Base-by-base conservation (phyloP, 2,797 vertebrate genomes). In the Lutjanus campechanus region DNA sequence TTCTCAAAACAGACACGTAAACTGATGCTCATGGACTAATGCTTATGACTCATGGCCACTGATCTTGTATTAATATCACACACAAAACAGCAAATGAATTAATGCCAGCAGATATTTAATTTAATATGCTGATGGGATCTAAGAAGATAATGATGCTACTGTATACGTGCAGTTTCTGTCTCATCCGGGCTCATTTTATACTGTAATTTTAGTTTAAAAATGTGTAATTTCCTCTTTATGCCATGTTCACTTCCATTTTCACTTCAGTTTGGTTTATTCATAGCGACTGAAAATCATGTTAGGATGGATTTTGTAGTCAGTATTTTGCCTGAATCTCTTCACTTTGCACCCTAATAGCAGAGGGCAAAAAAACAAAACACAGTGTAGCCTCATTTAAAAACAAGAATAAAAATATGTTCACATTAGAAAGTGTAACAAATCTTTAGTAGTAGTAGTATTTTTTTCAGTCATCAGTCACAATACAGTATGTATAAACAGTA, bases 111-210 rank as follows among this genome's bases (percentile, higher is more conserved):
- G 67, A 66, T 60, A 76, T 82, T 68, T 69, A 11, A 58, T 71
- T 60, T 56, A 36, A 61, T 72, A 51, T 50, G 50, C 66, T 54
- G 58, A 63, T 71, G 54, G 11, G 43, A 72, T 67, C 43, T 68
- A 77, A 77, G 81, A 77, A 43, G 74, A 77, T 86, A 83, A 60
- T 46, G n/a, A 11, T 3, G 15, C n/a, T 58, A 25, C 12, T 58
- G 22, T 51, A 51, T 73, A n/a, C 54, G 22, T 62, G n/a, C 36
- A 5, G 13, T 56, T 29, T 60, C 8, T 19, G 36, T 36, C 49
- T 46, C 49, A 54, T 62, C 10, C 36, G 17, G 19, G 54, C 12
- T 63, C 29, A 36, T 22, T 59, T 15, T 46, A 1, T 3, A 13
- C n/a, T 59, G n/a, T 58, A 19, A 44, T 61, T 69, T 36, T 51